phyloP scores from a whole-genome alignment of 2,888 invertebrate genomes.

The Macrophya annulata region DNA sequence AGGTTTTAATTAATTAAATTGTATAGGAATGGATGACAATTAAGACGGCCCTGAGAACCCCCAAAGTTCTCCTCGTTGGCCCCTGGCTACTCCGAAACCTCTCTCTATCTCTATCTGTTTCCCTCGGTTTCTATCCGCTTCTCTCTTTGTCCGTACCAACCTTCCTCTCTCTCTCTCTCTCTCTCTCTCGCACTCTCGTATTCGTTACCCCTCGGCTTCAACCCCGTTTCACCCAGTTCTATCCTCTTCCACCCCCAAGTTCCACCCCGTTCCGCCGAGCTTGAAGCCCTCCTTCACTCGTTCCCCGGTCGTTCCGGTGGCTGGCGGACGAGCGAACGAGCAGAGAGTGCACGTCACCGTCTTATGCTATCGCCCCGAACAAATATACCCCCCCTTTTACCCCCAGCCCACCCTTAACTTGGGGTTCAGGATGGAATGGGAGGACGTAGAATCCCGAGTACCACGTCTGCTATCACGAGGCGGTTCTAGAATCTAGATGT shows the following conservation, averaged over 20 bases:
- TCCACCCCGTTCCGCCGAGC: slow-evolving; percentile 48
- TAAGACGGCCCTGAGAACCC: slow-evolving; percentile 74
- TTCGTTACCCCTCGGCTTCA: slow-evolving; percentile 68
- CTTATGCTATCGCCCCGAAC: slow-evolving; percentile 79
- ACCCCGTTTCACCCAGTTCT: slow-evolving; percentile 61
- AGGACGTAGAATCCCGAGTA: slow-evolving; percentile 31
- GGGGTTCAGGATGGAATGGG: slow-evolving; percentile 9
- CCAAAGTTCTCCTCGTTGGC: slow-evolving; percentile 74
- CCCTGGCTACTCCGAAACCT: slow-evolving; percentile 70
- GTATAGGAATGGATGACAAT: slow-evolving; percentile 65
- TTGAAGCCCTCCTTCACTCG: slow-evolving; percentile 62
- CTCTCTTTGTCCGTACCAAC: slow-evolving; percentile 11
- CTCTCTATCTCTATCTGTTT: slow-evolving; percentile 3
- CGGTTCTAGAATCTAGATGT: slow-evolving; percentile 44
- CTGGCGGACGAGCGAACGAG: slow-evolving; percentile 66
- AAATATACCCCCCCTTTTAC: slow-evolving; percentile 75
- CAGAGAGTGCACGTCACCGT: slow-evolving; percentile 77
- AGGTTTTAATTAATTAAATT: slow-evolving; percentile 33
- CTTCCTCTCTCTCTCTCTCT: neutral
- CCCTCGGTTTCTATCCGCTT: slow-evolving; percentile 26
- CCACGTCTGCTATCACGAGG: slow-evolving; percentile 56
- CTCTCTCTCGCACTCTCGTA: slow-evolving; percentile 71
- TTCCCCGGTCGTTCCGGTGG: slow-evolving; percentile 70
- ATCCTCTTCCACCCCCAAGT: slow-evolving; percentile 65
- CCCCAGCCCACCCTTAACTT: slow-evolving; percentile 62